Evolutionary conservation across 2,113 vertebrate species (phyloP).

Genomic region (Gambusia affinis): DNA sequence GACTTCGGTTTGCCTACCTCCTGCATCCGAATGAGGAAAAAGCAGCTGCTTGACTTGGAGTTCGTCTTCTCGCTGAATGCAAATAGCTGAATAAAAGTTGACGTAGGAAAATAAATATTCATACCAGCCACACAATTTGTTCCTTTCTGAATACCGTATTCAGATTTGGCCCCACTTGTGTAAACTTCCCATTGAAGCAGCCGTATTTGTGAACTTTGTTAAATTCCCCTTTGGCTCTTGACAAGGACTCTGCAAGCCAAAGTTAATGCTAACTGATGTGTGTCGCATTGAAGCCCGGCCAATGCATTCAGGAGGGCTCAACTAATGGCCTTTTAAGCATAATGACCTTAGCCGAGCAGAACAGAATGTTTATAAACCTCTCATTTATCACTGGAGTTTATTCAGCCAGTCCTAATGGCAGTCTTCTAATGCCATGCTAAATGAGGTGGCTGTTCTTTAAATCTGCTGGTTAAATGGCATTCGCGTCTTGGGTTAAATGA

Average conservation of each 20-base stretch:
- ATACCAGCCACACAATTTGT: neutral
- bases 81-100: neutral
- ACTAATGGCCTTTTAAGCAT: slow-evolving; percentile 69
- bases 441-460: slow-evolving; percentile 59
- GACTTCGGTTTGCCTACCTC: neutral
- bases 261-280: slow-evolving; percentile 47
- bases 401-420: slow-evolving; percentile 55
- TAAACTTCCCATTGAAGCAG: neutral
- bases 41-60: neutral
- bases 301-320: slow-evolving; percentile 39
- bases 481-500: slow-evolving; percentile 33
- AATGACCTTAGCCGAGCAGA: slow-evolving; percentile 59
- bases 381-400: slow-evolving; percentile 54
- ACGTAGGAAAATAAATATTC: neutral
- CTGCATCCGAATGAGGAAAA: neutral
- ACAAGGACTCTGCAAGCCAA: slow-evolving; percentile 20
- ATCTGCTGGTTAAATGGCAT: slow-evolving; percentile 42
- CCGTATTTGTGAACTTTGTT: slow-evolving; percentile 20
- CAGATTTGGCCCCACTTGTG: slow-evolving; percentile 1
- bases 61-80: neutral
- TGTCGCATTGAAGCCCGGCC: slow-evolving; percentile 22
- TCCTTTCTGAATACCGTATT: neutral
- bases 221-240: slow-evolving; percentile 24
- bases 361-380: slow-evolving; percentile 63
- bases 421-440: slow-evolving; percentile 48